Base-by-base conservation (phyloP, 1,140 invertebrate species). In the Cepaea nemoralis region DNA sequence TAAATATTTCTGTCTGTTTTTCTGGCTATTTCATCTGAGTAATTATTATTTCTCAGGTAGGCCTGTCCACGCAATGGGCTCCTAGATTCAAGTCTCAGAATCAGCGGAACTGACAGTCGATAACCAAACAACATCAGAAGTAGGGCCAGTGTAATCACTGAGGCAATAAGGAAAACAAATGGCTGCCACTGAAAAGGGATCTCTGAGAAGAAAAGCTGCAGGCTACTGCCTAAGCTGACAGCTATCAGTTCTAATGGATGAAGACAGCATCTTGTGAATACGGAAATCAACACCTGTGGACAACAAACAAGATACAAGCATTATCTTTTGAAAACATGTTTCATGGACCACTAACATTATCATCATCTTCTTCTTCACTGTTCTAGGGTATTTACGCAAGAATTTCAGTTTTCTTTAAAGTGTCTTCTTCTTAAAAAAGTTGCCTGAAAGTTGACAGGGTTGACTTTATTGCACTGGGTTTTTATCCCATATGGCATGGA, bases 171-270 rank as follows among this genome's bases (percentile, higher is more conserved):
- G 14, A 90, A 67, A 77, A 89, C 79, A 0, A 87, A 39, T n/a
- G 86, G 89, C 66, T 90, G 89, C 89, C 89, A 90, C 66, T 86
- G 87, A 35, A 76, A 31, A 16, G 89, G 89, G 79, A 90, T 89
- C 63, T 90, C 85, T 0, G 67, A 59, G 79, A 90, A 88, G 69
- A 90, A 88, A 3, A 82, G 35, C 33, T 83, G 78, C 14, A 89
- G 78, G 45, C 83, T 82, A 50, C 83, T 80, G 1, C 88, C 89
- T 19, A 88, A 66, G n/a, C 85, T 82, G 50, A 78, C 67, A 16
- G 82, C 83, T 1, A 87, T 33, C 8, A 85, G 42, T 69, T 89
- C 88, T 59, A 87, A 45, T 8, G 87, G 89, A 67, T 88, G 83
- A 19, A 88, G 69, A 8, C 89, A 55, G 40, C 87, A 86, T 16